These are phyloP conservation scores for Atta colombica DNA, from an alignment of 1,140 invertebrate genomes.

Conservation along the genomic window DNA sequence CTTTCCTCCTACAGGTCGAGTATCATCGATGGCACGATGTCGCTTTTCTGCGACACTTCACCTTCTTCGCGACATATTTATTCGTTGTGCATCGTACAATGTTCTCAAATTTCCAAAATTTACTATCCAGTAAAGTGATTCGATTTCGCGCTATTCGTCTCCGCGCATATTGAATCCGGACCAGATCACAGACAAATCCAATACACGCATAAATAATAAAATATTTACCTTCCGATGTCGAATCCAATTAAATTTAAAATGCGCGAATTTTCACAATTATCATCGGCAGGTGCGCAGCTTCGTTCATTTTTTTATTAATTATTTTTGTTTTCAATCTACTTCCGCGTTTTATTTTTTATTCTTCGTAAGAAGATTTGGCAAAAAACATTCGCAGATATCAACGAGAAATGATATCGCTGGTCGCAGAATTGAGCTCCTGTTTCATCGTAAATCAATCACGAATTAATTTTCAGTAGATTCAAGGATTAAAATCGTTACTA, in stretches of 20 bases:
- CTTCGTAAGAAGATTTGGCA: background rate
- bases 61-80: conserved; percentile 33
- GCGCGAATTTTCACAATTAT: background rate
- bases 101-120: conserved; percentile 28
- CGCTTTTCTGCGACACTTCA: conserved; percentile 23
- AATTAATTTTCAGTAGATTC: background rate
- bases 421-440: background rate
- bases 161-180: background rate
- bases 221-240: conserved; percentile 25
- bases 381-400: background rate
- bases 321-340: too few relatives aligned
- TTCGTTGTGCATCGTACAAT: background rate
- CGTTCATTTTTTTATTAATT: background rate
- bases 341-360: too few relatives aligned
- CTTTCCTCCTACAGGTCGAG: conserved; percentile 34
- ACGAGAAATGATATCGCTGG: background rate
- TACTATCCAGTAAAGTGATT: conserved; percentile 4
- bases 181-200: background rate
- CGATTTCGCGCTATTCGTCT: conserved; percentile 15
- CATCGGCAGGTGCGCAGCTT: background rate
- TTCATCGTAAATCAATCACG: background rate
- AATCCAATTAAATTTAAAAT: conserved; percentile 49
- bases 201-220: conserved; percentile 11
- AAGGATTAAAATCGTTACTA: background rate
- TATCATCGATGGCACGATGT: conserved; percentile 39